A percentile compares a stretch with the other conserved stretches of the same genome.
Evolutionary conservation across 1,140 invertebrate species (phyloP).

Genomic region (Bicyclus anynana): DNA sequence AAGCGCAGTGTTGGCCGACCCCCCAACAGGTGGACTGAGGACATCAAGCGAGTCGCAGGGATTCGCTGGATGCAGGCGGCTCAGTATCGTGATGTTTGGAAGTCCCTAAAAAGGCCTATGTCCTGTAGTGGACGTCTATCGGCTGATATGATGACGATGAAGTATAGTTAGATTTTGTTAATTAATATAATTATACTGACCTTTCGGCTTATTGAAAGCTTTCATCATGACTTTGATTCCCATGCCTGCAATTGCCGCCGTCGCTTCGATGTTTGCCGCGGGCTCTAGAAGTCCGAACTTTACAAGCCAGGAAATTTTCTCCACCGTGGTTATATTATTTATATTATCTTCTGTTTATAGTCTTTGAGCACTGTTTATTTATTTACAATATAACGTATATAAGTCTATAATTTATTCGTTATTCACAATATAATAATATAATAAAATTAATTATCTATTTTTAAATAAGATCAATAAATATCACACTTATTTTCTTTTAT

Average conservation of each 20-base stretch:
- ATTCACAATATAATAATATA: constrained; percentile 52
- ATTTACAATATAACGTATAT: constrained; percentile 38
- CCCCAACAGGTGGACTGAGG: too few relatives aligned
- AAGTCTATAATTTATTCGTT: constrained; percentile 17
- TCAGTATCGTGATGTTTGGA: too few relatives aligned
- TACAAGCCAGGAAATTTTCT: constrained; percentile 26
- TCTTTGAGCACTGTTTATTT: constrained; percentile 42
- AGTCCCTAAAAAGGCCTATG: too few relatives aligned
- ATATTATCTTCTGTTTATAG: constrained; percentile 14
- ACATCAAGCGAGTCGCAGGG: too few relatives aligned
- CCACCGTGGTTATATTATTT: too few relatives aligned
- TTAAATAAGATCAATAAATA: constrained; percentile 67
- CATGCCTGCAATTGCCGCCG: constrained; percentile 75
- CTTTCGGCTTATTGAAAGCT: constrained; percentile 78
- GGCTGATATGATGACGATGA: too few relatives aligned
- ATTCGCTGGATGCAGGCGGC: too few relatives aligned
- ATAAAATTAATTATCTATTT: constrained; percentile 37
- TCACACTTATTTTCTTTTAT: constrained; percentile 53
- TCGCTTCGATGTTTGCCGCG: constrained; percentile 47
- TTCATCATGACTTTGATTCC: constrained; percentile 79
- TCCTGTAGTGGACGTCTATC: too few relatives aligned
- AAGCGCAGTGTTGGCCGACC: too few relatives aligned
- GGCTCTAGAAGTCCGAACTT: constrained; percentile 37
- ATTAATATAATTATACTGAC: constrained; percentile 60
- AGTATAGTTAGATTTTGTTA: too few relatives aligned